A percentile compares a stretch with the other conserved stretches of the same genome.
These are phyloP conservation scores for Aurelia coerulea DNA, from an alignment of 30 jellyfish, hydroid and myxozoan genomes.

Conservation along the genomic window DNA sequence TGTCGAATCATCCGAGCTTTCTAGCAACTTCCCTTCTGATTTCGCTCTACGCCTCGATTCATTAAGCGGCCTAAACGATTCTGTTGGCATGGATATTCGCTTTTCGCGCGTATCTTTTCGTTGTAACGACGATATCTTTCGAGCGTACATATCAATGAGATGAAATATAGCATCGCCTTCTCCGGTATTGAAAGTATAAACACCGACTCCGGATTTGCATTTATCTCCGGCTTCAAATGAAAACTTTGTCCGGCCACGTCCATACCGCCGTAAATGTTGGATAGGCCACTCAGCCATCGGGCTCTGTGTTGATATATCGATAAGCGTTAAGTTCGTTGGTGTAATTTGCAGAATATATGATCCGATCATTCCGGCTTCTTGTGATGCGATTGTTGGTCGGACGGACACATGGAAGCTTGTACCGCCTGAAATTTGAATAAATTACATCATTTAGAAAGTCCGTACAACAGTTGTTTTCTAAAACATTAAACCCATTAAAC, in stretches of 20 bases:
- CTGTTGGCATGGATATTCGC: slow-evolving; percentile 74
- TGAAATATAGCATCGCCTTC: slow-evolving; percentile 99
- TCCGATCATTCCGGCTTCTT: slow-evolving; percentile 96
- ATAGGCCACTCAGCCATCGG: slow-evolving; percentile 97
- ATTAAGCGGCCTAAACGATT: slow-evolving; percentile 80
- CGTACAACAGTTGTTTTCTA: background rate
- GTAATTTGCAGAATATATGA: slow-evolving; percentile 86
- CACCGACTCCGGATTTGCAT: slow-evolving; percentile 94
- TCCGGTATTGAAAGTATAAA: slow-evolving; percentile 90
- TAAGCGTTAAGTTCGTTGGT: slow-evolving; percentile 60
- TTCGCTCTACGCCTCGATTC: slow-evolving; percentile 77
- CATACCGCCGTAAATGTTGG: slow-evolving; percentile 94
- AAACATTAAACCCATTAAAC: background rate
- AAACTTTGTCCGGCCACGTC: slow-evolving; percentile 97
- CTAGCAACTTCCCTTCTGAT: slow-evolving; percentile 93
- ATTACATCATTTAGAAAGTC: background rate
- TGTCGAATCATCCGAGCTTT: slow-evolving; percentile 59
- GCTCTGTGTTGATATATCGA: slow-evolving; percentile 75
- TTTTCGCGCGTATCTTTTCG: slow-evolving; percentile 47
- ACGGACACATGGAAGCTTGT: slow-evolving; percentile 86
- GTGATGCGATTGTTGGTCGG: slow-evolving; percentile 97
- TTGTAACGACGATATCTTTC: slow-evolving; percentile 75
- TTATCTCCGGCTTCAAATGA: slow-evolving; percentile 98
- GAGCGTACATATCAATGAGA: slow-evolving; percentile 84
- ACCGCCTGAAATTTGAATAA: slow-evolving; percentile 19